Evolutionary conservation across 2,888 invertebrate species (phyloP).

Genomic region (Charanyca ferruginea): DNA sequence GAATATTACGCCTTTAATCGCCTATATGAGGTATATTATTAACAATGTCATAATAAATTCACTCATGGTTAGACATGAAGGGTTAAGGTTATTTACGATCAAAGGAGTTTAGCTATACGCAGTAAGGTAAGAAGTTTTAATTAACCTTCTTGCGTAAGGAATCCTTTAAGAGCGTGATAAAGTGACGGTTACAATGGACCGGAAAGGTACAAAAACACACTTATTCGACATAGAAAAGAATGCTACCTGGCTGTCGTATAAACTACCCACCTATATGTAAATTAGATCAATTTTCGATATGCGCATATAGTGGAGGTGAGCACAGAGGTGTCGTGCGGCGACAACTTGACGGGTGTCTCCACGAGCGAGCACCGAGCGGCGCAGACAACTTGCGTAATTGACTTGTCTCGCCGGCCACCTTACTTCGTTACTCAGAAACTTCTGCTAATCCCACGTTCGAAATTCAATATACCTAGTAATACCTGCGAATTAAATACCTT

Average conservation of each 20-base stretch:
- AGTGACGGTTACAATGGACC: background rate
- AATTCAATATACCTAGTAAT: conserved; percentile 27
- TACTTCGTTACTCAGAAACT: conserved; percentile 26
- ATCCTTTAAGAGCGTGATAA: background rate
- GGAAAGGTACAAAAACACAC: background rate
- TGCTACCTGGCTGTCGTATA: background rate
- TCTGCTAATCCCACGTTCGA: conserved; percentile 3
- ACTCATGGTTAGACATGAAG: background rate
- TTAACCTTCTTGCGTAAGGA: background rate
- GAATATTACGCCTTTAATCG: conserved; percentile 1
- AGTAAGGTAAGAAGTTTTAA: background rate
- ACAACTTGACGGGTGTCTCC: conserved; percentile 24
- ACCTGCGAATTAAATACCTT: conserved; percentile 20
- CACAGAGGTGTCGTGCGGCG: conserved; percentile 23
- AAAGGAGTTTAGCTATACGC: background rate
- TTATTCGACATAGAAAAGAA: conserved; percentile 7
- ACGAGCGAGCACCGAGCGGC: background rate
- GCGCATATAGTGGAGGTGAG: conserved; percentile 55
- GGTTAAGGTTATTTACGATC: background rate
- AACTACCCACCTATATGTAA: conserved; percentile 31
- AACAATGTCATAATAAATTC: background rate
- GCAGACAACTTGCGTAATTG: conserved; percentile 51
- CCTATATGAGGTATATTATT: background rate
- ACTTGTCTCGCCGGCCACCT: conserved; percentile 34
- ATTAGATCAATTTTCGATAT: conserved; percentile 41